These are phyloP conservation scores for Parelbella ahira DNA, from an alignment of 2,888 invertebrate species.

Conservation along the genomic window DNA sequence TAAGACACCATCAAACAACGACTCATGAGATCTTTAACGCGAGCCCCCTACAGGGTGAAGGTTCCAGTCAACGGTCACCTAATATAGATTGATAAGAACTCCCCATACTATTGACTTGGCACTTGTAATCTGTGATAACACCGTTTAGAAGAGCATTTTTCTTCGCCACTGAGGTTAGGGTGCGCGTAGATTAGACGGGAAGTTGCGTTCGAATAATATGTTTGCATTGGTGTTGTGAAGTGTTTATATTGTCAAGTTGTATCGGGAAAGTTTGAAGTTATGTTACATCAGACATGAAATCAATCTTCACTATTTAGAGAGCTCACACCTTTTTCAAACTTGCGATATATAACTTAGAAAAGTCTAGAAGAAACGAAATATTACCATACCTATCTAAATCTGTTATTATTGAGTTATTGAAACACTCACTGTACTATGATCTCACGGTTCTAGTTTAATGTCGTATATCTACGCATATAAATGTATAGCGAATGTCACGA, in stretches of 20 bases:
- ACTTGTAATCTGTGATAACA: constrained; percentile 40
- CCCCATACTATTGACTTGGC: constrained; percentile 30
- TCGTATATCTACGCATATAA: no score
- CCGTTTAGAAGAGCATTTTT: constrained; percentile 30
- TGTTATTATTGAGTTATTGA: no score
- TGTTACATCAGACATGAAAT: no score
- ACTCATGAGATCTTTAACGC: neutral
- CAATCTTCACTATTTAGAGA: no score
- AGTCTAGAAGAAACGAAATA: no score
- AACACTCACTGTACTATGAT: no score
- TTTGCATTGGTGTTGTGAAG: constrained; percentile 1
- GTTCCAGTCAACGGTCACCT: constrained; percentile 32
- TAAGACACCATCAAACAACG: constrained; percentile 8
- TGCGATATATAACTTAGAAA: no score
- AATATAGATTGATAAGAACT: constrained; percentile 47
- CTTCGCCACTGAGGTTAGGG: constrained; percentile 12
- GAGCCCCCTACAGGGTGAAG: constrained; percentile 4
- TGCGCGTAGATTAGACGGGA: constrained; percentile 19
- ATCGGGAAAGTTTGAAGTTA: no score
- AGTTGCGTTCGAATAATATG: constrained; percentile 10
- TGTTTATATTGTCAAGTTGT: no score
- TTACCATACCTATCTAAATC: no score
- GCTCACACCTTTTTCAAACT: no score
- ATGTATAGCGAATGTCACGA: constrained; percentile 1
- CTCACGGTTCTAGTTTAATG: no score